Conservation (phyloP, 2,888 invertebrate species). For the Lottia scabra region DNA sequence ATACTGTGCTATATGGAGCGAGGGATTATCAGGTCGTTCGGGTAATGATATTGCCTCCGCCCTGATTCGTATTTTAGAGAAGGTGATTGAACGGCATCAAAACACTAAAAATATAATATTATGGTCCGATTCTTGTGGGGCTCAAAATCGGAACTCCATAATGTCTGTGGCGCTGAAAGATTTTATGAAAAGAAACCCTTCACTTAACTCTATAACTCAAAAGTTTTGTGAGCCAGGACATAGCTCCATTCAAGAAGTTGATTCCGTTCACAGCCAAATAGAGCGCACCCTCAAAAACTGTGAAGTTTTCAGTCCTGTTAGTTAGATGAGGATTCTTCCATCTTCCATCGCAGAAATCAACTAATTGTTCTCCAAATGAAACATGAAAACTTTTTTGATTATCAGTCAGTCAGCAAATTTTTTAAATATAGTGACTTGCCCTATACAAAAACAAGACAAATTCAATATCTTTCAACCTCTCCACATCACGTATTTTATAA, state of each 20-base stretch:
- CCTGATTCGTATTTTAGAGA: slow-evolving; percentile 10
- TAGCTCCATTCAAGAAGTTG: slow-evolving; percentile 1
- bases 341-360: background rate
- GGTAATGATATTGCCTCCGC: slow-evolving; percentile 23
- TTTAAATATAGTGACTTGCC: too few relatives aligned
- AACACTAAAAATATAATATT: slow-evolving; percentile 11
- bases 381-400: background rate
- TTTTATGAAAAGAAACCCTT: too few relatives aligned
- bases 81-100: slow-evolving; percentile 9
- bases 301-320: background rate
- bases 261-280: background rate
- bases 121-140: slow-evolving; percentile 27
- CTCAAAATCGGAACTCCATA: slow-evolving; percentile 32
- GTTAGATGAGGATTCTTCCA: background rate
- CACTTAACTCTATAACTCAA: too few relatives aligned
- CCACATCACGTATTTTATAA: background rate
- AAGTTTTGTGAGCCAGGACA: too few relatives aligned
- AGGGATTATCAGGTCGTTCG: background rate
- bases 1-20: slow-evolving; percentile 27
- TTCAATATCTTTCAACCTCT: too few relatives aligned
- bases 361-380: background rate
- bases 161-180: slow-evolving; percentile 26
- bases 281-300: background rate
- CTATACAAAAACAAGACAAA: too few relatives aligned
- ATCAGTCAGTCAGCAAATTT: too few relatives aligned